A percentile compares a stretch with the other conserved stretches of the same genome.
Conservation (phyloP, 2,888 invertebrate genomes). For the Catocala nupta region DNA sequence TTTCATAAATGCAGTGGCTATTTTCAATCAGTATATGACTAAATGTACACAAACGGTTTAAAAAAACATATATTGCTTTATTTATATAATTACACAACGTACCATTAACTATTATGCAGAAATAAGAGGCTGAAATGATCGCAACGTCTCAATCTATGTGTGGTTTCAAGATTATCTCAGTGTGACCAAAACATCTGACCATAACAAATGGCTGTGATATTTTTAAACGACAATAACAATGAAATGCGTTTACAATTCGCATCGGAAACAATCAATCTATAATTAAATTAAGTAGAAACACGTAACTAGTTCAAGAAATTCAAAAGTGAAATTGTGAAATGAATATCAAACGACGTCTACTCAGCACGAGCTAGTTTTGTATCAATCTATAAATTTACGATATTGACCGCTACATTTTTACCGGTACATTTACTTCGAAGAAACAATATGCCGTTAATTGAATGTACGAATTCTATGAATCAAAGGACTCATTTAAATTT, state of each 20-base stretch:
- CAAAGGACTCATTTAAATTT: slow-evolving; percentile 16
- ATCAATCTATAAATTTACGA: slow-evolving; percentile 45
- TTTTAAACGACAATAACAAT: slow-evolving; percentile 2
- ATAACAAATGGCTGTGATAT: too few relatives aligned
- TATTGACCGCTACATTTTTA: slow-evolving; percentile 22
- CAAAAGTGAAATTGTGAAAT: slow-evolving; percentile 51
- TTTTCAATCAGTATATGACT: too few relatives aligned
- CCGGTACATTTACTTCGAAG: slow-evolving; percentile 7
- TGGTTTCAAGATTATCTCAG: too few relatives aligned
- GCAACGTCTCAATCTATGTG: too few relatives aligned
- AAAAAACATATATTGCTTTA: too few relatives aligned
- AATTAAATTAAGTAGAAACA: slow-evolving; percentile 41
- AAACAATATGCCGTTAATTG: slow-evolving; percentile 36
- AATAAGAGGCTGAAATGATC: too few relatives aligned
- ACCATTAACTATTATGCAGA: too few relatives aligned
- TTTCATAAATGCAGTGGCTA: too few relatives aligned
- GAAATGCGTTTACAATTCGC: slow-evolving; percentile 20
- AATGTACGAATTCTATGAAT: slow-evolving; percentile 20
- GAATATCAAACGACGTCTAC: slow-evolving; percentile 32
- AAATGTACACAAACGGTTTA: too few relatives aligned
- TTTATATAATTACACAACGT: too few relatives aligned
- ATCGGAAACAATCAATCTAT: slow-evolving; percentile 33
- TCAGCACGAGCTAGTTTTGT: slow-evolving; percentile 26
- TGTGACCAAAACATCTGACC: too few relatives aligned
- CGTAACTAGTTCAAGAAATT: slow-evolving; percentile 49